Percentiles rank a stretch among this genome's conserved stretches.
Evolutionary conservation across 2,888 invertebrate species (phyloP).

Genomic region (Arctia plantaginis): DNA sequence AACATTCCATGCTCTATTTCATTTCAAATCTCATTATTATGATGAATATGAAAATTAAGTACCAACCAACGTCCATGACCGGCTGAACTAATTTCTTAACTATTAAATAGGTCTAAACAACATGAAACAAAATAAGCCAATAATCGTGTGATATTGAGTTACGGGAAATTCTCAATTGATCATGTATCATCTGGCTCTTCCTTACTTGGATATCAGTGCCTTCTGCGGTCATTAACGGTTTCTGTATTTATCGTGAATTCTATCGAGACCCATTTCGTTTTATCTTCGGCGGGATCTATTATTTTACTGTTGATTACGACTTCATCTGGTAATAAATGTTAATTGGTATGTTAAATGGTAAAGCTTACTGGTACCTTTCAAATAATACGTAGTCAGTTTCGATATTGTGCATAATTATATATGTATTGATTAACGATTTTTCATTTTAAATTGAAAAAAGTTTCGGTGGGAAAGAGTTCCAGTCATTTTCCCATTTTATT

Average conservation of each 20-base stretch:
- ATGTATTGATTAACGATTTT: background rate
- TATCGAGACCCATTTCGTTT: slow-evolving; percentile 34
- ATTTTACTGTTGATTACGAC: slow-evolving; percentile 29
- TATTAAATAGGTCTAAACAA: no score
- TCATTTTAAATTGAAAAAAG: no score
- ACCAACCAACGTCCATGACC: background rate
- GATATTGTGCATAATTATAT: background rate
- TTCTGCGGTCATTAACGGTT: slow-evolving; percentile 47
- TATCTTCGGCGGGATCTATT: slow-evolving; percentile 31
- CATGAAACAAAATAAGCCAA: slow-evolving; percentile 30
- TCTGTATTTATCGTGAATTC: slow-evolving; percentile 34
- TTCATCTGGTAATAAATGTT: slow-evolving; percentile 24
- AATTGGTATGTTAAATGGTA: background rate
- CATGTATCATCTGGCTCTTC: slow-evolving; percentile 50
- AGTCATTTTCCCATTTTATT: no score
- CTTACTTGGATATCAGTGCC: slow-evolving; percentile 45
- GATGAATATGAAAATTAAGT: background rate
- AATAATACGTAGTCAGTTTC: background rate
- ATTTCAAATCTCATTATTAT: background rate
- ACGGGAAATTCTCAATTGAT: slow-evolving; percentile 45
- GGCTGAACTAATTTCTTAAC: no score
- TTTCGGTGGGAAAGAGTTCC: no score
- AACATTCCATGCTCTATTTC: background rate
- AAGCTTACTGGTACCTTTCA: background rate
- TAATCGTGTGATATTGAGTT: slow-evolving; percentile 41